Base-by-base conservation (phyloP, 2,888 invertebrate species). In the Sympetrum striolatum region DNA sequence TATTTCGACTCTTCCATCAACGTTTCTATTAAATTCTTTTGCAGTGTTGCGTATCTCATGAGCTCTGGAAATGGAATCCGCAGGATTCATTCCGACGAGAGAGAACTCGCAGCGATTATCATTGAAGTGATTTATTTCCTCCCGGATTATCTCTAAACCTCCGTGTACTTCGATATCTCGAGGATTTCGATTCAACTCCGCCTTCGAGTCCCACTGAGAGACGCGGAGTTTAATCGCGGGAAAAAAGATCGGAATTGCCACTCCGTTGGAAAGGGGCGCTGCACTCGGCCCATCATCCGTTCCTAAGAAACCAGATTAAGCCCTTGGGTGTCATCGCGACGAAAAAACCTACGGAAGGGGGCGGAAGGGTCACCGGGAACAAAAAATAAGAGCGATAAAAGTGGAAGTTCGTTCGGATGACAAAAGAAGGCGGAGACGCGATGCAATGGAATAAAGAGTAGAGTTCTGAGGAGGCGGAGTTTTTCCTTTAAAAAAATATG, bases 381-480 rank as follows among this genome's bases (percentile, higher is more conserved):
- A 48, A 81, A n/a, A 39, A 58, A 48, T 35, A 35, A 31, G 12
- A 10, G 35, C 12, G 35, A 60, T n/a, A 86, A 86, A 86, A n/a
- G 31, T 48, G n/a, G 58, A 86, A 86, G 86, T 86, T 60, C 53
- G 86, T 35, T 58, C 22, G 58, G 60, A 60, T 86, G 86, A 86
- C 58, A 86, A 86, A 86, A 86, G 86, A 86, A 60, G 37, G 86
- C 37, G 86, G 37, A 37, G 86, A 86, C 86, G 86, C 60, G 86
- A 60, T 37, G 58, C 86, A 58, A 86, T 37, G 60, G 82, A 58
- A 86, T 58, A 86, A 86, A 86, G 48, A 48, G 31, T 4, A 18
- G 53, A 53, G 53, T 48, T 44, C 25, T 53, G 18, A 73, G 73
- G 14, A 73, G 12, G 73, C 2, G 73, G 73, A 25, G 25, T 73